These are phyloP conservation scores for Conomelus anceps DNA, from an alignment of 2,888 invertebrate genomes.

Conservation along the genomic window DNA sequence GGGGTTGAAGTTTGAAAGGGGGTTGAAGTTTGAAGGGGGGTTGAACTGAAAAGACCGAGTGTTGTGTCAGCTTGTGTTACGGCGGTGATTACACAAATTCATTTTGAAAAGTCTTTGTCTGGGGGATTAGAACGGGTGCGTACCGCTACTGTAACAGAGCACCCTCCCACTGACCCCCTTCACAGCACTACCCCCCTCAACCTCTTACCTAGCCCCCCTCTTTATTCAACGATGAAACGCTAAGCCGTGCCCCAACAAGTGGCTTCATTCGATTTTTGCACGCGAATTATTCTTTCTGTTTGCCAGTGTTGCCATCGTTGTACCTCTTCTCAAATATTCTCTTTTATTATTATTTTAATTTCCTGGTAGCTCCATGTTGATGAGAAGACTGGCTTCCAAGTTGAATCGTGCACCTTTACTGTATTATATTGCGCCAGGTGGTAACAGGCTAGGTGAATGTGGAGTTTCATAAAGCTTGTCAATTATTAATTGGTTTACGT, in stretches of 20 bases:
- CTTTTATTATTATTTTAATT: not conserved
- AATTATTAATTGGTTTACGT: not conserved
- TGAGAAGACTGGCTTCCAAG: not conserved
- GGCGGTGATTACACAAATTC: constrained; percentile 13
- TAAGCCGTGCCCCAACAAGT: not conserved
- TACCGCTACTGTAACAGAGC: not conserved
- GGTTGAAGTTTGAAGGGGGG: not conserved
- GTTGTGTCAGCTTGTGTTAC: constrained; percentile 1
- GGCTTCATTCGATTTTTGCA: not conserved
- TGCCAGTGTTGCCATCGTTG: not conserved
- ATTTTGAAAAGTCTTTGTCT: constrained; percentile 13
- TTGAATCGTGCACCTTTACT: not conserved
- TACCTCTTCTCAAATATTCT: not conserved
- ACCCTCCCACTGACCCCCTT: not conserved
- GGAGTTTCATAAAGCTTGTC: not conserved
- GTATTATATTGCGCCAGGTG: not conserved
- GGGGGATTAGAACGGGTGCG: not conserved
- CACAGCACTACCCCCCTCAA: too few species aligned
- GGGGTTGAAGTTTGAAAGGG: too few species aligned
- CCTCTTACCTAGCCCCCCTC: too few species aligned
- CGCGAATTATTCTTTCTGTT: not conserved
- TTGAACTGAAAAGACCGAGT: not conserved
- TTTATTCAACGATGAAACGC: not conserved
- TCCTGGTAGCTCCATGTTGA: not conserved
- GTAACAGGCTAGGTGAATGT: not conserved